Evolutionary conservation across 1,140 invertebrate genomes (phyloP), one percentile per base, ranked within the genome.

Genomic region (Sinonovacula constricta): DNA sequence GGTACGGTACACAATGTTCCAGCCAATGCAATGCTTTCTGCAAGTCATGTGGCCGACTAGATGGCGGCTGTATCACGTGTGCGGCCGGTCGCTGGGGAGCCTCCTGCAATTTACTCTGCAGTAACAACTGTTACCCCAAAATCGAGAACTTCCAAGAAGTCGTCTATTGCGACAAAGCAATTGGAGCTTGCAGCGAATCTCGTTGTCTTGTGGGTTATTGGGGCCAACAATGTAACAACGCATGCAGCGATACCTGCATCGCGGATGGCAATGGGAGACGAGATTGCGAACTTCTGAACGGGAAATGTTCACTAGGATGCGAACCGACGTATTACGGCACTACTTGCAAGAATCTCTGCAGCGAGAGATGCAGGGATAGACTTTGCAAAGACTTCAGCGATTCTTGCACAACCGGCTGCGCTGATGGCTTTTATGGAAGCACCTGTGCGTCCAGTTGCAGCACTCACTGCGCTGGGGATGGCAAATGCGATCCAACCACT

Each of bases 251-350:
- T 5, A 67, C 66, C 34, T 76, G 72, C 30, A n/a, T 54, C 0
- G 28, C n/a, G 10, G 54, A 76, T 30, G 2, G 2, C 0, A 59
- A 39, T 18, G 60, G 65, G 31, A 57, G 49, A 28, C 33, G 60
- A 7, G 22, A 49, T 4, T 67, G 63, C 36, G 33, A 2, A 0
- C 56, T 56, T 15, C 31, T 57, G 30, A 24, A 59, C 18, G 70
- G 70, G n/a, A 26, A 63, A 54, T 74, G 70, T 18, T 49, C 57
- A 22, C 12, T 30, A 10, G 70, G 70, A 14, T 74, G 70, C 33
- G 45, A 33, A 15, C 22, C 26, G 2, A 63, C 39, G 7, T 74
- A 36, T 30, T 74, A 33, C 39, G 70, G 70, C 5, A 12, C 34
- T 7, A 39, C 34, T 3, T 74, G 70, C 28, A n/a, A 24, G 10